Percentiles rank a stretch among this genome's conserved stretches.
phyloP scores from a whole-genome alignment of 2,797 vertebrate genomes.

The Pipistrellus pygmaeus region DNA sequence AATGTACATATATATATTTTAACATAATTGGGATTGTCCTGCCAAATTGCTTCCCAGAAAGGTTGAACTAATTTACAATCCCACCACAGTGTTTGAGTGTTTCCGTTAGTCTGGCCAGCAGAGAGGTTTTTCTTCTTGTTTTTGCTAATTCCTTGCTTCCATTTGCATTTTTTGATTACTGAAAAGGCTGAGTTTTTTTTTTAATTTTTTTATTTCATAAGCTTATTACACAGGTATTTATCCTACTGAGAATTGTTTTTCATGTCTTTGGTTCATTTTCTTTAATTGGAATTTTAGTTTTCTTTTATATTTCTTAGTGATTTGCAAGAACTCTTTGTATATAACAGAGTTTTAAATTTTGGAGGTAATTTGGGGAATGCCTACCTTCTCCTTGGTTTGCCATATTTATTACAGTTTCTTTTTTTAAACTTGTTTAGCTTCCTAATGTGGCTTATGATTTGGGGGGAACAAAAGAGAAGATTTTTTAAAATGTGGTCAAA shows the following conservation, averaged over 20 bases:
- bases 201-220: not conserved
- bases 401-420: slow-evolving; percentile 12
- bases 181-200: not conserved
- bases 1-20: slow-evolving; percentile 49
- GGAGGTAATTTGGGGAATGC: not conserved
- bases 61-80: slow-evolving; percentile 67
- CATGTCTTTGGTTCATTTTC: slow-evolving; percentile 29
- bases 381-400: not conserved
- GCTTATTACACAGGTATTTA: slow-evolving; percentile 30
- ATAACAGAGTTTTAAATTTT: slow-evolving; percentile 31
- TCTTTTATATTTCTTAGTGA: slow-evolving; percentile 60
- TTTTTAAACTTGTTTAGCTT: not conserved
- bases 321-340: slow-evolving; percentile 58
- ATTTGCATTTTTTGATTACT: slow-evolving; percentile 52
- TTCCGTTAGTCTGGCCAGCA: not conserved
- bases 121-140: not conserved
- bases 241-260: slow-evolving; percentile 28
- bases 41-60: slow-evolving; percentile 74
- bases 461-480: not conserved
- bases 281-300: slow-evolving; percentile 47
- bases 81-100: not conserved
- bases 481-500: not conserved
- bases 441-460: slow-evolving; percentile 15
- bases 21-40: slow-evolving; percentile 73
- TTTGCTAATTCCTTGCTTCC: slow-evolving; percentile 44